phyloP scores from a whole-genome alignment of 2,113 vertebrate genomes.

The Chaetodon trifascialis region DNA sequence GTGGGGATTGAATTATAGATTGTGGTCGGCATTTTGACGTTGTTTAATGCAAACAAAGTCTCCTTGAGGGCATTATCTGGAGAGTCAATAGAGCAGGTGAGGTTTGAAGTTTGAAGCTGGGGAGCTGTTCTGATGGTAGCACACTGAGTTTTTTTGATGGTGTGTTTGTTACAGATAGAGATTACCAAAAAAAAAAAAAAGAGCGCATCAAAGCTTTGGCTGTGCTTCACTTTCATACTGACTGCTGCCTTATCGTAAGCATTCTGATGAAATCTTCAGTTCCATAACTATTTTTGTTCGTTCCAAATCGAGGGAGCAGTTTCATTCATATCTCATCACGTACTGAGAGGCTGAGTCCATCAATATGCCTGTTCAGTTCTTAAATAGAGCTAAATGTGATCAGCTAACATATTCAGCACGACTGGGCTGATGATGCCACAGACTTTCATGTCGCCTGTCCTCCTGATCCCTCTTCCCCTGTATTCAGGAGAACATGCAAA shows the following conservation, averaged over 20 bases:
- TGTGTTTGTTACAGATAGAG: conserved; percentile 27
- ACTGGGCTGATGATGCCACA: conserved; percentile 17
- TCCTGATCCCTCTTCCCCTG: conserved; percentile 7
- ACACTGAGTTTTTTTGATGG: background rate
- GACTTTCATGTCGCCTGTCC: conserved; percentile 11
- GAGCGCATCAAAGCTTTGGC: conserved; percentile 26
- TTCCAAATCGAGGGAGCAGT: conserved; percentile 28
- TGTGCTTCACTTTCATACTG: conserved; percentile 31
- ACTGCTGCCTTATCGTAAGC: conserved; percentile 30
- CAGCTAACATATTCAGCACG: conserved; percentile 7
- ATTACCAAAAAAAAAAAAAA: background rate
- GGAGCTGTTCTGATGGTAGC: conserved; percentile 32
- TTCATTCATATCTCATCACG: conserved; percentile 25
- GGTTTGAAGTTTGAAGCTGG: conserved; percentile 44
- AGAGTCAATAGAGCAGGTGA: conserved; percentile 44
- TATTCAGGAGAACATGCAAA: conserved; percentile 33
- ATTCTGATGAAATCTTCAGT: conserved; percentile 35
- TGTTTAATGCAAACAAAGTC: conserved; percentile 72
- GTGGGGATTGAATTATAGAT: conserved; percentile 71
- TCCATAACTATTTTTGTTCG: conserved; percentile 31
- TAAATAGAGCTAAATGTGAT: conserved; percentile 7
- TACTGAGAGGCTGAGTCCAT: conserved; percentile 10
- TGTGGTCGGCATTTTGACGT: conserved; percentile 66
- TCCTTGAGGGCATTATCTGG: conserved; percentile 56
- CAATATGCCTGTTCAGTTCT: conserved; percentile 10